These are phyloP conservation scores for Diorhabda elongata DNA, from an alignment of 1,140 invertebrate genomes.

Conservation along the genomic window DNA sequence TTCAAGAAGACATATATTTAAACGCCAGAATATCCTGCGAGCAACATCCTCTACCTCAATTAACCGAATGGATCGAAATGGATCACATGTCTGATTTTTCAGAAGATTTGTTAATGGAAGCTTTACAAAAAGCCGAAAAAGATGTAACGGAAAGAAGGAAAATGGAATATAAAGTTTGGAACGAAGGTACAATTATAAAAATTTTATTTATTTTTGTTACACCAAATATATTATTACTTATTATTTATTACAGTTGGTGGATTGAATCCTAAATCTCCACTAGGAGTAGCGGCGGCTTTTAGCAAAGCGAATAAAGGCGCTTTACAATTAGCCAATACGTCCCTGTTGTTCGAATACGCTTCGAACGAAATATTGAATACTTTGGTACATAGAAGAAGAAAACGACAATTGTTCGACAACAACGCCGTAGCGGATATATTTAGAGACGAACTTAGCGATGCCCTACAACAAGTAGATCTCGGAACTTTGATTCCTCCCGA, in stretches of 20 bases:
- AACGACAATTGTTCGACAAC: constrained; percentile 17
- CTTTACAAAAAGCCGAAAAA: constrained; percentile 68
- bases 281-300: constrained; percentile 82
- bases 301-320: constrained; percentile 82
- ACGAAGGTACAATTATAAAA: constrained; percentile 48
- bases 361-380: constrained; percentile 78
- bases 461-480: constrained; percentile 71
- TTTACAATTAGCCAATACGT: constrained; percentile 76
- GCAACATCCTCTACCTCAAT: constrained; percentile 61
- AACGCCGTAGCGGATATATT: constrained; percentile 54
- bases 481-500: constrained; percentile 52
- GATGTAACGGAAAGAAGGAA: constrained; percentile 67
- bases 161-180: constrained; percentile 74
- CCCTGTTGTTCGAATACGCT: constrained; percentile 81
- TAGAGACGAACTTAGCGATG: constrained; percentile 64
- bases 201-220: neutral
- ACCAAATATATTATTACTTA: constrained; percentile 10
- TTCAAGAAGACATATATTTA: constrained; percentile 82
- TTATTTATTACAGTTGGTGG: constrained; percentile 57
- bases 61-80: constrained; percentile 62
- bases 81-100: constrained; percentile 49
- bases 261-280: constrained; percentile 77
- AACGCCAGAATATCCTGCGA: constrained; percentile 77
- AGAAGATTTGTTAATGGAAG: constrained; percentile 57
- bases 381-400: constrained; percentile 49